Conservation (phyloP, 2,797 vertebrate genomes). For the Galaxias olidus region DNA sequence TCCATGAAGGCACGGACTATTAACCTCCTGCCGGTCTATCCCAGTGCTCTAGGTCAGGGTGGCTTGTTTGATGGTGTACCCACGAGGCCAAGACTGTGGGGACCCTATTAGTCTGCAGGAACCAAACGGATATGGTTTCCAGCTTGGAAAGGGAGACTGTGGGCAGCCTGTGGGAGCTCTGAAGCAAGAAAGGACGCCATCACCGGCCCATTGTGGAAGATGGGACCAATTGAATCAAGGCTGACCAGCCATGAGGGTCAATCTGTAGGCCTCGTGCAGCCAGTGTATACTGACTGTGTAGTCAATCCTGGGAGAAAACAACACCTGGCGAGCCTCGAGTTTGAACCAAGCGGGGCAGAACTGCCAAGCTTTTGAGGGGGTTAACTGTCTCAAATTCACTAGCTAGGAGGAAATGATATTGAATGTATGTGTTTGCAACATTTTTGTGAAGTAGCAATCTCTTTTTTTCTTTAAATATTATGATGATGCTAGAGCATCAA, state of each 20-base stretch:
- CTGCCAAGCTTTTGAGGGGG: background rate
- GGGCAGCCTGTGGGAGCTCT: background rate
- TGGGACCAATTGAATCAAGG: background rate
- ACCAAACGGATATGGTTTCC: constrained; percentile 2
- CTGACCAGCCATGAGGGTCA: background rate
- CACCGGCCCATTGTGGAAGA: background rate
- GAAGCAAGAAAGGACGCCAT: constrained; percentile 1
- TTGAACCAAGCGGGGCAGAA: background rate
- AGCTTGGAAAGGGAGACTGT: constrained; percentile 5
- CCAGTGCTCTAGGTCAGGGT: background rate
- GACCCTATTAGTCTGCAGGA: no score
- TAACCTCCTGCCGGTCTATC: background rate
- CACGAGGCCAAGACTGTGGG: constrained; percentile 1
- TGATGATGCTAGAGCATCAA: no score
- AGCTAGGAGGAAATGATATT: background rate
- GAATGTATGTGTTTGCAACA: background rate
- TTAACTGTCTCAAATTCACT: background rate
- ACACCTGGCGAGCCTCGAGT: background rate
- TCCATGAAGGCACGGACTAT: constrained; percentile 1
- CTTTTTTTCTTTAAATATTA: background rate
- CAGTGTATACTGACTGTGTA: background rate
- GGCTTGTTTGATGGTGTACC: constrained; percentile 1
- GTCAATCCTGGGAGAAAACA: background rate
- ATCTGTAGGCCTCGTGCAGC: constrained; percentile 2
- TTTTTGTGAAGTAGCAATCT: background rate